These are phyloP conservation scores for Pteronotus mesoamericanus DNA, from an alignment of 2,797 vertebrate genomes.

Conservation along the genomic window DNA sequence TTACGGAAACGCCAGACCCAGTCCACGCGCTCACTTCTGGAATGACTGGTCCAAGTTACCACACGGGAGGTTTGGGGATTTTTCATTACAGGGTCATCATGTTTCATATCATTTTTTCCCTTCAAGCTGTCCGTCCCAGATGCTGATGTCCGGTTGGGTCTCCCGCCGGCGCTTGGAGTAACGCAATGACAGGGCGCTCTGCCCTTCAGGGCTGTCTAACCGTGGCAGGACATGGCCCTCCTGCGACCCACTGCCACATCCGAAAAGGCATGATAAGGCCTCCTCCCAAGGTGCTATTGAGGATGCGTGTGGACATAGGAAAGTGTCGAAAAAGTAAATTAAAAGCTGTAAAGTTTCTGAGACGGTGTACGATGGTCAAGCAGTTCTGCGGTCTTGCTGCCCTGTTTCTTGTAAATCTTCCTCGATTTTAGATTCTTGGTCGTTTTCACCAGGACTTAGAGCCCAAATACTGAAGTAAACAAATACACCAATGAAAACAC, in stretches of 20 bases:
- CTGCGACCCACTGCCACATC: rapidly evolving
- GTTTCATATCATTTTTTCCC: not conserved
- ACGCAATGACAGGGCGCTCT: not conserved
- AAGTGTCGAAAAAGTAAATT: not conserved
- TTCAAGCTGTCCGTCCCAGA: not conserved
- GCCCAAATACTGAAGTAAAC: not conserved
- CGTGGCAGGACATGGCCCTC: rapidly evolving
- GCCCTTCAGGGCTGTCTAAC: not conserved
- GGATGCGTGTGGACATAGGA: not conserved
- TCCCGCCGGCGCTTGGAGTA: not conserved
- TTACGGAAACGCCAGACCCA: not conserved
- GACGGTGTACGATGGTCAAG: not conserved
- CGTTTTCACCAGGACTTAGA: not conserved
- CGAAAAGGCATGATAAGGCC: not conserved
- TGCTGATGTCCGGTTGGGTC: rapidly evolving
- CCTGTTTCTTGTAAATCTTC: not conserved
- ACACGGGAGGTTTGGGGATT: not conserved
- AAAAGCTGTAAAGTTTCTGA: not conserved
- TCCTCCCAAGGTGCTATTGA: not conserved
- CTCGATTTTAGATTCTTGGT: not conserved
- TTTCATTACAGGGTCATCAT: not conserved
- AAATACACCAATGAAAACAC: not conserved
- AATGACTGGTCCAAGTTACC: not conserved
- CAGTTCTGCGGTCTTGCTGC: not conserved
- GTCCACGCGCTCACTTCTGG: not conserved